Conservation (phyloP, 1,140 invertebrate species). For the Hylaeus anthracinus region DNA sequence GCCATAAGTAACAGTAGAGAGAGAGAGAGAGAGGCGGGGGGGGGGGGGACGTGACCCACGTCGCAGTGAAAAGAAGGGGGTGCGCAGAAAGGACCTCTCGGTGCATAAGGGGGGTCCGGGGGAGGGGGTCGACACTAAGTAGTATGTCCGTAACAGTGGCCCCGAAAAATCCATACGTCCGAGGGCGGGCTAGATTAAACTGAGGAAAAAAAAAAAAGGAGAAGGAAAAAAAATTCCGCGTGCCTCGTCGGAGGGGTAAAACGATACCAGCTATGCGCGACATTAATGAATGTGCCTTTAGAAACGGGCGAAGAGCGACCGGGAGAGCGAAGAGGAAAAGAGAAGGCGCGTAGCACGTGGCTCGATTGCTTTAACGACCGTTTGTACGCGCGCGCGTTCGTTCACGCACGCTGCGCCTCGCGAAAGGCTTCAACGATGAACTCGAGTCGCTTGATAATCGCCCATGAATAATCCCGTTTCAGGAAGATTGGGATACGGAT, state of each 20-base stretch:
- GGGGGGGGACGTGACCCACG: slow-evolving; percentile 29
- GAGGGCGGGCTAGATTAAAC: slow-evolving; percentile 59
- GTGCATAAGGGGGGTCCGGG: slow-evolving; percentile 40
- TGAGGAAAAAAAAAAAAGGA: slow-evolving; percentile 1
- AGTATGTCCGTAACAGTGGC: slow-evolving; percentile 60
- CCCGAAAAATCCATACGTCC: slow-evolving; percentile 66
- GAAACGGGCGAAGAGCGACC: slow-evolving; percentile 7
- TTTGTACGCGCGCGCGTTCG: slow-evolving; percentile 45
- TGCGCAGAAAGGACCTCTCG: slow-evolving; percentile 28
- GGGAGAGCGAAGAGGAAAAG: not conserved
- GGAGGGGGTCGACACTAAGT: slow-evolving; percentile 59
- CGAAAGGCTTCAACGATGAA: slow-evolving; percentile 22
- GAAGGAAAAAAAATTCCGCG: slow-evolving; percentile 29
- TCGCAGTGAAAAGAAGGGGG: slow-evolving; percentile 55
- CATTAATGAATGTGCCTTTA: slow-evolving; percentile 61
- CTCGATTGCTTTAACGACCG: slow-evolving; percentile 50
- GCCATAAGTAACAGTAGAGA: slow-evolving; percentile 57
- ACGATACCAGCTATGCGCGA: slow-evolving; percentile 59
- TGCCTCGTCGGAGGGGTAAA: slow-evolving; percentile 52
- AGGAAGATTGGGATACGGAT: not conserved
- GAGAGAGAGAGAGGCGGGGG: slow-evolving; percentile 41
- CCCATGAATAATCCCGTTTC: slow-evolving; percentile 23
- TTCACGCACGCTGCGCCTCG: slow-evolving; percentile 30
- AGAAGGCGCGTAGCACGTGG: slow-evolving; percentile 40
- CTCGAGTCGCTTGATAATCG: slow-evolving; percentile 30